These are phyloP conservation scores for Sebastes hubbsi DNA, from an alignment of 2,797 vertebrate genomes.

Conservation along the genomic window DNA sequence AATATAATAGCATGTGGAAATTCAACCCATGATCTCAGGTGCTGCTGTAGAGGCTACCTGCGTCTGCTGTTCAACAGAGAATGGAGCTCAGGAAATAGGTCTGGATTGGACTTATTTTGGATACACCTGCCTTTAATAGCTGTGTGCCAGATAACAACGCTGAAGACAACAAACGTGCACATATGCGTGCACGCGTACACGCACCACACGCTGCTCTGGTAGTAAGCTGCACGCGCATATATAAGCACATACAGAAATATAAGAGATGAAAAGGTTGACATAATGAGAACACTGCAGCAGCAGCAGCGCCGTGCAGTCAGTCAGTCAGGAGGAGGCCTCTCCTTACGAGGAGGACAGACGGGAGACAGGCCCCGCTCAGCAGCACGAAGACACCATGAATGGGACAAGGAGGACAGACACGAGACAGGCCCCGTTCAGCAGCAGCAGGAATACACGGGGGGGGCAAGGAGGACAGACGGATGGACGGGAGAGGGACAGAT, in stretches of 20 bases:
- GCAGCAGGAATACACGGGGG: not conserved
- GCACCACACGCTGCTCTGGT: not conserved
- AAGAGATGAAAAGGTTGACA: constrained; percentile 25
- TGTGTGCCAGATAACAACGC: not conserved
- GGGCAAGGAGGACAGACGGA: not conserved
- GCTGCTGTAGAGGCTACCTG: not conserved
- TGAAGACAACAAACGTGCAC: not conserved
- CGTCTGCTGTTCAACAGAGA: not conserved
- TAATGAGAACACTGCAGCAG: constrained; percentile 30
- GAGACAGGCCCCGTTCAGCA: constrained; percentile 17
- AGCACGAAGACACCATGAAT: not conserved
- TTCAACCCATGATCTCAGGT: not conserved
- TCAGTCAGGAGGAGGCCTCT: constrained; percentile 23
- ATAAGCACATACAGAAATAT: not conserved
- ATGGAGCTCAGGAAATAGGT: not conserved
- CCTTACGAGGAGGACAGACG: not conserved
- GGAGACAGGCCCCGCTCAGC: constrained; percentile 12
- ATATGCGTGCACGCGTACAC: not conserved
- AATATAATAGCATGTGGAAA: not conserved
- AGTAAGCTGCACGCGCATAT: not conserved
- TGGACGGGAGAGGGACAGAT: not conserved
- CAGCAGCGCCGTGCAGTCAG: not conserved
- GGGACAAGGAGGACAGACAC: not conserved
- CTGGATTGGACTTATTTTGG: not conserved
- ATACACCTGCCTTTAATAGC: not conserved